A percentile compares a stretch with the other conserved stretches of the same genome.
These are phyloP conservation scores for Dicaeum eximium DNA, from an alignment of 2,113 vertebrate species.

Conservation along the genomic window DNA sequence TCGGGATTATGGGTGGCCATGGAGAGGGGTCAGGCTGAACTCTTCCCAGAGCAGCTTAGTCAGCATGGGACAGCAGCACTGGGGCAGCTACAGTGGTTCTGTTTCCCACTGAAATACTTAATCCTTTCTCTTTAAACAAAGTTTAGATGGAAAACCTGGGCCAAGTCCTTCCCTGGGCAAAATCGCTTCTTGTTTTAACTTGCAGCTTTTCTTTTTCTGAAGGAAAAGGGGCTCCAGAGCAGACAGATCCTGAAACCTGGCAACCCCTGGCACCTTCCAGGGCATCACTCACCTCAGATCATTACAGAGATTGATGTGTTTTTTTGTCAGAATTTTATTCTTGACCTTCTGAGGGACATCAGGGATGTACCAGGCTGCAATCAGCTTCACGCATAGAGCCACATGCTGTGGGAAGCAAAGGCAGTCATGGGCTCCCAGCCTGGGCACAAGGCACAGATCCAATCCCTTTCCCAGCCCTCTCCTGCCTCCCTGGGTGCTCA, in stretches of 20 bases:
- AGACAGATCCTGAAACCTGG: neutral
- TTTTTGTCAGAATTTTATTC: constrained; percentile 75
- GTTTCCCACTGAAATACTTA: neutral
- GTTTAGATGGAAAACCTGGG: neutral
- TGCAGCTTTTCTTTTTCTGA: neutral
- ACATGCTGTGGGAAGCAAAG: constrained; percentile 77
- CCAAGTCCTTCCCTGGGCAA: neutral
- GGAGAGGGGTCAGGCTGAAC: neutral
- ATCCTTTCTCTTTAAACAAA: neutral
- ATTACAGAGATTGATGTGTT: constrained; percentile 61
- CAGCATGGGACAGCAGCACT: neutral
- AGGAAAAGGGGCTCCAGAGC: neutral
- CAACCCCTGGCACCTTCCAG: neutral
- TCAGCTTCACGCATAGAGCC: constrained; percentile 84
- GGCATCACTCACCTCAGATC: constrained; percentile 68
- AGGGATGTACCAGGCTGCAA: constrained; percentile 88
- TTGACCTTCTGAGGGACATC: constrained; percentile 76
- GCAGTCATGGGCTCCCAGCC: neutral
- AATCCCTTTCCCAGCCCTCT: neutral
- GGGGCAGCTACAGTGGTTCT: fast-evolving
- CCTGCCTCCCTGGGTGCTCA: neutral
- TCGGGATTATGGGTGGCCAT: fast-evolving
- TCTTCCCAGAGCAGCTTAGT: neutral
- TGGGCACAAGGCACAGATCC: fast-evolving
- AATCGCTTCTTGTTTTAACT: neutral